A percentile compares a stretch with the other conserved stretches of the same genome.
phyloP scores from a whole-genome alignment of 2,888 invertebrate genomes.

The Chymomyza fuscimana region DNA sequence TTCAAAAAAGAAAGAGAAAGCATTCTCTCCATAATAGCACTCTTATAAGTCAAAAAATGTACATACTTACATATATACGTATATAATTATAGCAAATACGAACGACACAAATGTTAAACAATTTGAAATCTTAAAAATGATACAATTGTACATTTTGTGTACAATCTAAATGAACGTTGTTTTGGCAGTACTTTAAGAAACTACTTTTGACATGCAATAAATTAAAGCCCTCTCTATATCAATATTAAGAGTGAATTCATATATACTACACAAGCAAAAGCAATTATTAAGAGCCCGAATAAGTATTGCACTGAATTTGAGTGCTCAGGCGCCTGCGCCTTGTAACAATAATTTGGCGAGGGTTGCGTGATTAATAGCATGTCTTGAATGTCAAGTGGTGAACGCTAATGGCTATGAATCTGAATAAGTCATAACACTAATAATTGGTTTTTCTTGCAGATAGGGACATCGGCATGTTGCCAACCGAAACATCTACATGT shows the following conservation, averaged over 20 bases:
- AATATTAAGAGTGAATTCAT: too few relatives aligned
- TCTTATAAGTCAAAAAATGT: not conserved
- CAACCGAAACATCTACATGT: slow-evolving; percentile 23
- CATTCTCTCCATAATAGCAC: not conserved
- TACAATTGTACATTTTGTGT: too few relatives aligned
- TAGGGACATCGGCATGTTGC: slow-evolving; percentile 42
- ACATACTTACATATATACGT: too few relatives aligned
- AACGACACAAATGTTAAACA: too few relatives aligned
- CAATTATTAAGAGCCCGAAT: not conserved
- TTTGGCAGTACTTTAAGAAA: too few relatives aligned
- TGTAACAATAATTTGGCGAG: not conserved
- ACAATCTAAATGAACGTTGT: too few relatives aligned
- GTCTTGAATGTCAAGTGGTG: not conserved
- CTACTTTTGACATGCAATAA: too few relatives aligned
- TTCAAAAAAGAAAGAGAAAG: not conserved
- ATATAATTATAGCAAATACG: too few relatives aligned
- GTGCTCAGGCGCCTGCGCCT: not conserved
- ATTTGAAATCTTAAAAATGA: too few relatives aligned
- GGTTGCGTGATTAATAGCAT: not conserved
- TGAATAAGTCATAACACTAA: not conserved
- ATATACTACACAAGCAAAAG: not conserved
- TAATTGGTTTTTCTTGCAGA: slow-evolving; percentile 29
- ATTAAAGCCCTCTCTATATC: too few relatives aligned
- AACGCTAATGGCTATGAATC: not conserved
- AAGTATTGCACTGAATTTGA: not conserved